Percentiles rank a stretch among this genome's conserved stretches.
These are phyloP conservation scores for Polymixis lichenea DNA, from an alignment of 2,888 invertebrate genomes.

Conservation along the genomic window DNA sequence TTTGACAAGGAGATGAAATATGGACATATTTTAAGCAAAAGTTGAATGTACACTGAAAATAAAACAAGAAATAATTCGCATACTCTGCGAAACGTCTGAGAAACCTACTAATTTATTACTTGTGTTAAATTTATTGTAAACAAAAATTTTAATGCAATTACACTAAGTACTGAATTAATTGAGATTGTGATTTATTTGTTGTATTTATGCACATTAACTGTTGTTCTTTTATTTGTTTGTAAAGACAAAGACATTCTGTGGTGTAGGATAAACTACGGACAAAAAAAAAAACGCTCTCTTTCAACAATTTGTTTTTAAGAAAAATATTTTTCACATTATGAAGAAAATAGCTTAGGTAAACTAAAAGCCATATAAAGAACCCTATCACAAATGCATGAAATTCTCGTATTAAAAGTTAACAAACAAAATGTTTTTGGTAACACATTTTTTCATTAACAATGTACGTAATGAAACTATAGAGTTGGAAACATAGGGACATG, in stretches of 20 bases:
- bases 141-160: no score
- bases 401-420: constrained; percentile 23
- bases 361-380: constrained; percentile 17
- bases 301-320: background rate
- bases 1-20: constrained; percentile 24
- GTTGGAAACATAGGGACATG: constrained; percentile 16
- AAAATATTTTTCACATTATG: constrained; percentile 3
- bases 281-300: background rate
- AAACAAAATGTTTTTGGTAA: constrained; percentile 33
- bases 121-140: no score
- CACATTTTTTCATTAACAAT: constrained; percentile 46
- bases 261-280: background rate
- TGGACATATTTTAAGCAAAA: background rate
- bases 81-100: background rate
- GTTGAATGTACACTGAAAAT: background rate
- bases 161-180: no score
- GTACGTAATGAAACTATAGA: constrained; percentile 33
- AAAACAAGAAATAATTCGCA: background rate
- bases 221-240: background rate
- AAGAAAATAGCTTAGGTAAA: background rate
- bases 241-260: background rate
- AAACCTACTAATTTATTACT: background rate
- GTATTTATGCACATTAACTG: background rate
- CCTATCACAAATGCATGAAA: constrained; percentile 29
- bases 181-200: background rate